Percentiles rank a stretch among this genome's conserved stretches.
Conservation (phyloP, 1,140 invertebrate species). For the Arion vulgaris region DNA sequence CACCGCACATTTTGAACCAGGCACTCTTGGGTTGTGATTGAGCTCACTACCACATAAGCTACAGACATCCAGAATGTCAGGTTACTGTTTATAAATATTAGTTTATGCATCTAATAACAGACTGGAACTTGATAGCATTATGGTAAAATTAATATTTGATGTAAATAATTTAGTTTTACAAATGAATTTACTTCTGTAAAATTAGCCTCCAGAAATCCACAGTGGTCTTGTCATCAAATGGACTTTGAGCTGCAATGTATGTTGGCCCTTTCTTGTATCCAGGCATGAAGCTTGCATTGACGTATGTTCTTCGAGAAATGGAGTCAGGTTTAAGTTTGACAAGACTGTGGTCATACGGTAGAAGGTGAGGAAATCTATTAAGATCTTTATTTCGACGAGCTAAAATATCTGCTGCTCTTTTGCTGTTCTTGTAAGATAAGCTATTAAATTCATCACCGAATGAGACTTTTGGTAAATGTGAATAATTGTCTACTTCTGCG, state of each 20-base stretch:
- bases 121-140: too few species aligned
- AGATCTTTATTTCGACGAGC: slow-evolving; percentile 50
- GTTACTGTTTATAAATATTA: too few species aligned
- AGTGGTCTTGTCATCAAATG: slow-evolving; percentile 67
- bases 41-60: too few species aligned
- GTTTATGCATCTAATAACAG: too few species aligned
- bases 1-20: too few species aligned
- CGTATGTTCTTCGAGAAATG: slow-evolving; percentile 83
- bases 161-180: too few species aligned
- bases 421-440: slow-evolving; percentile 53
- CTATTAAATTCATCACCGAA: slow-evolving; percentile 66
- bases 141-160: too few species aligned
- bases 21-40: too few species aligned
- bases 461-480: slow-evolving; percentile 48
- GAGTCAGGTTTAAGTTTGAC: slow-evolving; percentile 55
- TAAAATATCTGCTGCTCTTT: slow-evolving; percentile 44
- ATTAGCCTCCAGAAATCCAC: slow-evolving; percentile 71
- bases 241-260: slow-evolving; percentile 71
- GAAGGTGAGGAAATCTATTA: slow-evolving; percentile 67
- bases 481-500: slow-evolving; percentile 27
- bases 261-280: slow-evolving; percentile 54
- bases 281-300: slow-evolving; percentile 86
- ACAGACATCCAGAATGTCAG: too few species aligned
- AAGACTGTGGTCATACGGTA: slow-evolving; percentile 69
- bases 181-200: slow-evolving; percentile 51